Percentiles rank a stretch among this genome's conserved stretches.
Evolutionary conservation across 2,113 vertebrate genomes (phyloP).

Genomic region (Hippopotamus amphibius): DNA sequence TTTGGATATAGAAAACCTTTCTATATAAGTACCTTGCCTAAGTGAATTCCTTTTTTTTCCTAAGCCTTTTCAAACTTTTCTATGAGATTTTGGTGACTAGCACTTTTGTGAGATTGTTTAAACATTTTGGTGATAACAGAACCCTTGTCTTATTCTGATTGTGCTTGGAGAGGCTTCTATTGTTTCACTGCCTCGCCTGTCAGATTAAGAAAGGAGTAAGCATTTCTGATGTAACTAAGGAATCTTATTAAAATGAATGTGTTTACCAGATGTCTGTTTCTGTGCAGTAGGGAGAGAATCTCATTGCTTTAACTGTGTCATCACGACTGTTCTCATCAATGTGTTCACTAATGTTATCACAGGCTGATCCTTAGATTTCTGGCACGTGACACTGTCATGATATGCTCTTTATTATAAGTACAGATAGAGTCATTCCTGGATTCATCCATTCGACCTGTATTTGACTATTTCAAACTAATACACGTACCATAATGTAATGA

Average conservation of each 20-base stretch:
- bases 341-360: accelerated
- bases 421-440: background rate
- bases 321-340: accelerated
- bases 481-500: background rate
- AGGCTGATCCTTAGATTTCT: background rate
- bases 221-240: background rate
- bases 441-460: background rate
- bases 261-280: background rate
- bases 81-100: background rate
- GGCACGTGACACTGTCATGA: accelerated
- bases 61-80: background rate
- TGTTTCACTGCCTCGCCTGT: background rate
- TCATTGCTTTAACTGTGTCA: background rate
- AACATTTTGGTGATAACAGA: background rate
- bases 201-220: background rate
- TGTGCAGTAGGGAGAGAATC: background rate
- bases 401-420: background rate
- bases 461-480: background rate
- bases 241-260: background rate
- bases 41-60: background rate
- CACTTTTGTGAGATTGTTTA: background rate
- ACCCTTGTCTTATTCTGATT: background rate
- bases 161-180: background rate
- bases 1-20: background rate
- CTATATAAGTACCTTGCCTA: background rate